Conservation (phyloP, 2,113 vertebrate genomes). For the Barnardius zonarius region DNA sequence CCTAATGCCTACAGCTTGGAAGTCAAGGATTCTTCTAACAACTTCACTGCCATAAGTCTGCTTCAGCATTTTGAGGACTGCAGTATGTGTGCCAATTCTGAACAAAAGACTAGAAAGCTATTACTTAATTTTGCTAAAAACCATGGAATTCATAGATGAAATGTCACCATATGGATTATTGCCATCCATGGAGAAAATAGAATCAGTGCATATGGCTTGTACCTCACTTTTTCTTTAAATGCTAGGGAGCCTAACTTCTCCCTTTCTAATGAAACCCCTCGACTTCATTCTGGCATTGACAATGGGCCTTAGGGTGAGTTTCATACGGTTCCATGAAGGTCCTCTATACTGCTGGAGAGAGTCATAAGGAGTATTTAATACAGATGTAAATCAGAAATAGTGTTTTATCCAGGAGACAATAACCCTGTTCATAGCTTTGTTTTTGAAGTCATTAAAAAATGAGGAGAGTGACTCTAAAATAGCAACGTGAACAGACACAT, state of each 20-base stretch:
- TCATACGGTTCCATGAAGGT: neutral
- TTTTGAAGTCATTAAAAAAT: neutral
- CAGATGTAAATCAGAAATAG: neutral
- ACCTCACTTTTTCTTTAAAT: neutral
- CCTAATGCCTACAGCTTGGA: neutral
- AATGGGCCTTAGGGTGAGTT: neutral
- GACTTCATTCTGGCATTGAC: neutral
- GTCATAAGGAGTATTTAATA: neutral
- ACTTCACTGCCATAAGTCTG: neutral
- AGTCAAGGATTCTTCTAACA: neutral
- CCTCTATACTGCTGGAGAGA: neutral
- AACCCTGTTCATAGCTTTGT: neutral
- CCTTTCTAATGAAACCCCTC: neutral
- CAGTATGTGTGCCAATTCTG: rapidly evolving
- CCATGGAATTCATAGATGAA: neutral
- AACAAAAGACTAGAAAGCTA: neutral
- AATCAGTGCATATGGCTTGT: neutral
- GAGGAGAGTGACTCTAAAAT: neutral
- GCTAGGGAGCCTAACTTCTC: neutral
- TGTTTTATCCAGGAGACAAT: neutral
- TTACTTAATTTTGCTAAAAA: neutral
- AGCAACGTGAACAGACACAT: neutral
- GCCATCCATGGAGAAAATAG: neutral
- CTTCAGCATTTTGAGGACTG: neutral
- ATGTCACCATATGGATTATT: neutral